phyloP scores from a whole-genome alignment of 2,888 invertebrate genomes.

The Tenthredo amoena region DNA sequence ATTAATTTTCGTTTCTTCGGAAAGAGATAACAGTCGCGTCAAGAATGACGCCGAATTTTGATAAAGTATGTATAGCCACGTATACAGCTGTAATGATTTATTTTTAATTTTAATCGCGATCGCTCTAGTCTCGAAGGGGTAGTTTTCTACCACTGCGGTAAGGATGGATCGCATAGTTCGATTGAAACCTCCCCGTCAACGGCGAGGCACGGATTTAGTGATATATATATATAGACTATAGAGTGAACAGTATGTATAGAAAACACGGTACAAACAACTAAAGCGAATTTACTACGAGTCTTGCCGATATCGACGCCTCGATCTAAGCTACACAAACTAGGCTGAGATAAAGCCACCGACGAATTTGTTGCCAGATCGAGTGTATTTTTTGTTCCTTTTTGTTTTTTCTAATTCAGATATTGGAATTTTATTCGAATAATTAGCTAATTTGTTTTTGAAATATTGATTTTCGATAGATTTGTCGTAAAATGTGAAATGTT shows the following conservation, averaged over 20 bases:
- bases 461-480: background rate
- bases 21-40: too few species aligned
- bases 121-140: background rate
- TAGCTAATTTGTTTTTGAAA: conserved; percentile 42
- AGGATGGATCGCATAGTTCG: background rate
- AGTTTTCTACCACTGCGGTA: background rate
- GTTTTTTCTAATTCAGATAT: conserved; percentile 39
- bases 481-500: background rate
- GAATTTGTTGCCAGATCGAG: conserved; percentile 57
- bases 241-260: conserved; percentile 64
- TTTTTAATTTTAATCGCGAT: background rate
- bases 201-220: conserved; percentile 33
- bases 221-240: conserved; percentile 38
- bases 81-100: background rate
- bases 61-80: background rate
- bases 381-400: conserved; percentile 30
- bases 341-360: conserved; percentile 64
- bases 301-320: conserved; percentile 69
- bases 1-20: too few species aligned
- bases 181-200: conserved; percentile 30
- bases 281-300: conserved; percentile 71
- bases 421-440: conserved; percentile 10
- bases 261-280: conserved; percentile 76
- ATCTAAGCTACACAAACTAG: conserved; percentile 71
- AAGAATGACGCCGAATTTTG: background rate